These are phyloP conservation scores for Hipposideros armiger DNA, from an alignment of 2,113 vertebrate genomes.

Conservation along the genomic window DNA sequence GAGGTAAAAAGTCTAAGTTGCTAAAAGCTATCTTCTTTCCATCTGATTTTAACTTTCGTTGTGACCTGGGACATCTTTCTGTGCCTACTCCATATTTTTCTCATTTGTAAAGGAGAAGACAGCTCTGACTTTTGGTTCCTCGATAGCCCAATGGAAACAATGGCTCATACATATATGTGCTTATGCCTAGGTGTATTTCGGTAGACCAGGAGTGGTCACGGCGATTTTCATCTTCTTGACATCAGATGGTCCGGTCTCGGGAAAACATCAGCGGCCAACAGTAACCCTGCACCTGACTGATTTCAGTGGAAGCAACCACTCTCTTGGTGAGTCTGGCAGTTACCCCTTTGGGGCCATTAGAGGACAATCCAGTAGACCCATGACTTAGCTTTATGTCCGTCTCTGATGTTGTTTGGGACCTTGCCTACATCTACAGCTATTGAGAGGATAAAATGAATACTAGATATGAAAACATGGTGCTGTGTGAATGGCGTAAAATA, in stretches of 20 bases:
- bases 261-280: conserved; percentile 86
- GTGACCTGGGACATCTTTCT: background rate
- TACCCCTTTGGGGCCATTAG: background rate
- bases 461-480: background rate
- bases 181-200: conserved; percentile 92
- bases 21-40: background rate
- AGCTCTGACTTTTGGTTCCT: background rate
- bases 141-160: background rate
- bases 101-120: background rate
- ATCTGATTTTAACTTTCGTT: background rate
- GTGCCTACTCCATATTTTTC: background rate
- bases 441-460: background rate
- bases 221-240: conserved; percentile 94
- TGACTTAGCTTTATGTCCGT: background rate
- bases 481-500: background rate
- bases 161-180: background rate
- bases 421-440: background rate
- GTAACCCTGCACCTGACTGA: conserved; percentile 91
- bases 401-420: background rate
- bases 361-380: too few species aligned
- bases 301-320: conserved; percentile 89
- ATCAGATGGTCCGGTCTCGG: conserved; percentile 89
- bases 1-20: background rate
- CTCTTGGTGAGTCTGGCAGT: conserved; percentile 90
- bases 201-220: conserved; percentile 89